Evolutionary conservation across 2,888 invertebrate genomes (phyloP), one percentile per base, ranked within the genome.

Genomic region (Caenorhabditis panamensis): DNA sequence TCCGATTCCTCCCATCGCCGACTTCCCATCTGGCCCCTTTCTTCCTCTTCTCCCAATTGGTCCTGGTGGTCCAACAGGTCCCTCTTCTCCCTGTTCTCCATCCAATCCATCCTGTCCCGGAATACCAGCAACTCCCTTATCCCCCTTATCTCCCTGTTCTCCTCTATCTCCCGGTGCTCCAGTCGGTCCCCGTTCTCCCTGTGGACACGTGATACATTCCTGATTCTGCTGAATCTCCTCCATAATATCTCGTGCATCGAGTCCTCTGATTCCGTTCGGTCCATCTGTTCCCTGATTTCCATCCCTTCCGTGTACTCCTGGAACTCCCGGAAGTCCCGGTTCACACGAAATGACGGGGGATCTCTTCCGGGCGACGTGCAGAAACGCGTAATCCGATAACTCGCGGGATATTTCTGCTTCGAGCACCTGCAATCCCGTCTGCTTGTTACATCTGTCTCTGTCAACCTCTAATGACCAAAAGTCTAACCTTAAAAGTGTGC

Each of bases 241-340:
- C 63, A 90, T 71, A 31, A 89, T 86, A 41, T 86, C 85, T 13
- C 86, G 68, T 0, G 89, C 89, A 68, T 89, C 89, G 28, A 85
- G 51, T 36, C 89, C 89, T 8, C 86, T 61, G 1, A 72, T 51
- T 49, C 88, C 88, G 47, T 85, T 72, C 6, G 76, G 61, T 9
- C 86, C 86, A 20, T 82, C 82, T 16, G 44, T 53, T 24, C 86
- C 86, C 9, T 73, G 71, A 20, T 54, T 24, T 22, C 83, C 83
- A 44, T 83, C 83, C 4, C 59, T 49, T 11, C 83, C 83, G 36
- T 82, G 59, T 6, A 59, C 8, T 11, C 82, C 82, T 16, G 77
- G 82, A 47, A 66, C 31, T 47, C 82, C 82, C 2, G 82, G 82
- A 61, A 56, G 41, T 20, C 82, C 82, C 5, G 72, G 72, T 36